Percentiles rank a stretch among this genome's conserved stretches.
These are phyloP conservation scores for Eupithecia vulgata DNA, from an alignment of 2,888 invertebrate genomes.

Conservation along the genomic window DNA sequence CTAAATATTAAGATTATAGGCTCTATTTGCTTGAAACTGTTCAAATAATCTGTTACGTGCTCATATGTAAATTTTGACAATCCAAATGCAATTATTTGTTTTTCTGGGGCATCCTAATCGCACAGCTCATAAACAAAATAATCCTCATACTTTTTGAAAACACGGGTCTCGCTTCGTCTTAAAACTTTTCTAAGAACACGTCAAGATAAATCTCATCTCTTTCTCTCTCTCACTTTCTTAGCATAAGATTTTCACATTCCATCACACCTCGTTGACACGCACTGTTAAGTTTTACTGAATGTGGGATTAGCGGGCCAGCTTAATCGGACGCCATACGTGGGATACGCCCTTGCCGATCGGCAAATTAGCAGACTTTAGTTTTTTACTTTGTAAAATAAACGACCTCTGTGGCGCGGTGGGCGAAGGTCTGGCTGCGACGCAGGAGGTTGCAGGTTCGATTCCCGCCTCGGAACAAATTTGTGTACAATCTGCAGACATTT, in stretches of 20 bases:
- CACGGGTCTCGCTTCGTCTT: not conserved
- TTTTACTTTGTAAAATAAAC: no score
- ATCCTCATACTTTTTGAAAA: not conserved
- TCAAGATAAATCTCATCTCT: not conserved
- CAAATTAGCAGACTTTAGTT: not conserved
- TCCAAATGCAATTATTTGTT: not conserved
- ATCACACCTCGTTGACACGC: constrained; percentile 1
- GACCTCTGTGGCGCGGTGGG: no score
- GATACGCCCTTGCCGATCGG: not conserved
- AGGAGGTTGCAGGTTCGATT: no score
- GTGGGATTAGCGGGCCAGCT: not conserved
- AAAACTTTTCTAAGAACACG: not conserved
- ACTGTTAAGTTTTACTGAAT: not conserved
- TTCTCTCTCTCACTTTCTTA: not conserved
- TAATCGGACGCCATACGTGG: not conserved
- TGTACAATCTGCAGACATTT: no score
- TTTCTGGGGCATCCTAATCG: not conserved
- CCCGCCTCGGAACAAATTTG: no score
- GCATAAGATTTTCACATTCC: not conserved
- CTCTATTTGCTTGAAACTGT: not conserved
- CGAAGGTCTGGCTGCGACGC: no score
- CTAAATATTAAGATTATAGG: not conserved
- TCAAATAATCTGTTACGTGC: not conserved
- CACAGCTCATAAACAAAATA: not conserved
- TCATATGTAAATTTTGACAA: not conserved